Base-by-base conservation (phyloP, 2,888 invertebrate species). In the Tolmerus cingulatus region DNA sequence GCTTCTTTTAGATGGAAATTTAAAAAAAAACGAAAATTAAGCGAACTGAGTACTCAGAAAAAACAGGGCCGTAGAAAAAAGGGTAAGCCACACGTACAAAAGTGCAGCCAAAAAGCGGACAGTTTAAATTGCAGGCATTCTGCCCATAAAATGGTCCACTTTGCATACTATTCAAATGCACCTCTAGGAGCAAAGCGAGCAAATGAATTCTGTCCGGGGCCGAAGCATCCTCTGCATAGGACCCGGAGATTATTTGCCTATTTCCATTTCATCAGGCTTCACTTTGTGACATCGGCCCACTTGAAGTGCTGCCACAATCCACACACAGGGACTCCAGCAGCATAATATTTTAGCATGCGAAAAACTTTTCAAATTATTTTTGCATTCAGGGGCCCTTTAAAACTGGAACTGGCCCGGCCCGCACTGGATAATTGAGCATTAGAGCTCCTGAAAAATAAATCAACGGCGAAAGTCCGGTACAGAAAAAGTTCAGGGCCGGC, bases 361-460 rank as follows among this genome's bases (percentile, higher is more conserved):
- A 66, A 66, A 66, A 66, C 27, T 66, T 66, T 66, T 66, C 57
- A 57, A 57, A 43, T 77, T 78, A 78, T 78, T 78, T 79, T 51
- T 30, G 51, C 30, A 79, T 51, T 79, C 46, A 23, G 66, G 66
- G 66, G 23, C 23, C 66, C 66, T 66, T 66, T 66, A 51, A 27
- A 76, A n/a, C 27, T 14, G 16, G 51, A 51, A 30, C 66, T 79
- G 7, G 51, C 30, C 27, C 43, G 23, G 14, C 3, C n/a, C 27
- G 51, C 30, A 30, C 14, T 79, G 46, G 51, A 79, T 79, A 79
- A 79, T 79, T 79, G 79, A 51, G 79, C 19, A 79, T 46, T 79
- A 46, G 79, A 79, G 66, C 66, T 51, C 51, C 30, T 46, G 79
- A 79, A 79, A 79, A 79, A 79, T 79, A 79, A 79, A 79, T 79